These are phyloP conservation scores for Hydrochoerus hydrochaeris DNA, from an alignment of 2,113 vertebrate genomes.

Conservation along the genomic window DNA sequence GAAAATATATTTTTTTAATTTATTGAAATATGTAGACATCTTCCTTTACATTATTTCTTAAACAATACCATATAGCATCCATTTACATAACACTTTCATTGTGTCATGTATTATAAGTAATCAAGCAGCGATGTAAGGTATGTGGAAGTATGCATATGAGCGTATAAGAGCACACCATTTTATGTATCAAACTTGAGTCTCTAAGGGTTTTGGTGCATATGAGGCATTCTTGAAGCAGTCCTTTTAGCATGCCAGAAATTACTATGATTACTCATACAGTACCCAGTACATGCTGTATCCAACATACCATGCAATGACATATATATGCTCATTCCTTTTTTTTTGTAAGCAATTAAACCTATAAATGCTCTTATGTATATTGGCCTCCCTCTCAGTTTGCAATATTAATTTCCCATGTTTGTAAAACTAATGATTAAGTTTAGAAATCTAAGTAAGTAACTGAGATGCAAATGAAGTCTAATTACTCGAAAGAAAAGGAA, in stretches of 20 bases:
- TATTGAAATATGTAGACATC: not conserved
- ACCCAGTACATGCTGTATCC: fast-evolving
- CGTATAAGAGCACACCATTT: not conserved
- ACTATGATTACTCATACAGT: not conserved
- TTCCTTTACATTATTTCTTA: not conserved
- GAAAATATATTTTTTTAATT: not conserved
- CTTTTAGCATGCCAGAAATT: not conserved
- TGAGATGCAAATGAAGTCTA: not conserved
- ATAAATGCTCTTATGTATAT: not conserved
- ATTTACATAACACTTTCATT: not conserved
- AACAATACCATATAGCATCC: not conserved
- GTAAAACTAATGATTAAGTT: not conserved
- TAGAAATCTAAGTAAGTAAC: conserved; percentile 12
- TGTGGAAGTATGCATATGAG: not conserved
- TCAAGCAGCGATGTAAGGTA: not conserved
- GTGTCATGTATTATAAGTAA: not conserved
- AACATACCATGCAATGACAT: not conserved
- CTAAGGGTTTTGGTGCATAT: not conserved
- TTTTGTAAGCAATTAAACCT: not conserved
- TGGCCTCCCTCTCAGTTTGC: not conserved
- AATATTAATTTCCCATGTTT: not conserved
- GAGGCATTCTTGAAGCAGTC: not conserved
- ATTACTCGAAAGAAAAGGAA: not conserved
- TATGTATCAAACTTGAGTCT: not conserved
- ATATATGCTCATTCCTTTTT: not conserved